phyloP scores from a whole-genome alignment of 2,888 invertebrate genomes.

The Dioctria linearis region DNA sequence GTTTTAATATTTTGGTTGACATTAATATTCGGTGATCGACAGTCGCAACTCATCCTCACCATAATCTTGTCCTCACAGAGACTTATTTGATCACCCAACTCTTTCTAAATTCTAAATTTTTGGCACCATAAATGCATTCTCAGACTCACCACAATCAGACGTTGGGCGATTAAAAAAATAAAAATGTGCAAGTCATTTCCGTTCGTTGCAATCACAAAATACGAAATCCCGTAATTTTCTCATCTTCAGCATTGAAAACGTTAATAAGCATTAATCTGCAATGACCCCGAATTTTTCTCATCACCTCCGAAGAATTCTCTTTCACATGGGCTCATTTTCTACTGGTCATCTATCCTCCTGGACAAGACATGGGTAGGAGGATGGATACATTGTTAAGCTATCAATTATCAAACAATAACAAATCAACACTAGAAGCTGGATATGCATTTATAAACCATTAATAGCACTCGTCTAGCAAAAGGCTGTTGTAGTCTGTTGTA shows the following conservation, averaged over 20 bases:
- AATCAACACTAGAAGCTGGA: slow-evolving; percentile 58
- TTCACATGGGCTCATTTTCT: slow-evolving; percentile 19
- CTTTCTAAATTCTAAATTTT: neutral
- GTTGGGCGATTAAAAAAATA: no score
- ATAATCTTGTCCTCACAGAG: no score
- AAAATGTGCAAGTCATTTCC: slow-evolving; percentile 41
- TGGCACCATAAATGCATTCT: neutral
- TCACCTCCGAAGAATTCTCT: slow-evolving; percentile 6
- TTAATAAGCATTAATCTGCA: slow-evolving; percentile 37
- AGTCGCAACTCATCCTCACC: no score
- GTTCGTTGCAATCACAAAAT: neutral
- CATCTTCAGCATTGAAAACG: slow-evolving; percentile 25
- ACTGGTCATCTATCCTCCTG: neutral
- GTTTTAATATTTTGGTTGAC: no score
- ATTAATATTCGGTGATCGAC: no score
- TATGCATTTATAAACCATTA: slow-evolving; percentile 57
- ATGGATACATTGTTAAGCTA: slow-evolving; percentile 56
- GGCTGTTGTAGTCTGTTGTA: neutral
- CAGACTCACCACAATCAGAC: neutral
- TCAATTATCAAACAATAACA: slow-evolving; percentile 59
- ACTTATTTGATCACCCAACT: no score
- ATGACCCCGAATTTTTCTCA: slow-evolving; percentile 13
- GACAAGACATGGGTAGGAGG: slow-evolving; percentile 4
- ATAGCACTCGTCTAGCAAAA: slow-evolving; percentile 55
- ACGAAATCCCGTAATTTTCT: slow-evolving; percentile 39